phyloP scores from a whole-genome alignment of 2,797 vertebrate genomes.

The Otus scops region DNA sequence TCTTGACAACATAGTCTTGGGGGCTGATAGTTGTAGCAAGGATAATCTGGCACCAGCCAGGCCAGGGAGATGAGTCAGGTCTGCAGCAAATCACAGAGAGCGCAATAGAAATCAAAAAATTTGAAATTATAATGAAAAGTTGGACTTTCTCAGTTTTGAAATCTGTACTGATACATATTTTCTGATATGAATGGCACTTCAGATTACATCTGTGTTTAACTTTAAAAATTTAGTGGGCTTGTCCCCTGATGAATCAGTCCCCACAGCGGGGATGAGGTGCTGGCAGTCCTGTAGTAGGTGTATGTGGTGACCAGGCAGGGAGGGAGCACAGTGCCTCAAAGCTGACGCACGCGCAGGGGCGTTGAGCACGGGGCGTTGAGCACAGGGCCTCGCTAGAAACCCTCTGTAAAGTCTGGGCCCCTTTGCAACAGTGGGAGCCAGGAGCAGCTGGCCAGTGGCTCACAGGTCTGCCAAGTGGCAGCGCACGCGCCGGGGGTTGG shows the following conservation, averaged over 20 bases:
- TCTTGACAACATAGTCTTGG: background rate
- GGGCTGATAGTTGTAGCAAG: background rate
- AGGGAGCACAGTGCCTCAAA: background rate
- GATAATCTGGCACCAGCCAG: background rate
- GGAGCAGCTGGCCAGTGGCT: background rate
- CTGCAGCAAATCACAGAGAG: background rate
- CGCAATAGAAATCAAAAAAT: background rate
- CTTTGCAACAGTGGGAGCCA: background rate
- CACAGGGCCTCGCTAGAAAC: background rate
- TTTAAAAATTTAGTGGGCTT: background rate
- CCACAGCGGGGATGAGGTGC: background rate
- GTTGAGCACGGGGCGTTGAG: background rate
- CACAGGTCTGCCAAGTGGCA: background rate
- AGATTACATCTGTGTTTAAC: background rate
- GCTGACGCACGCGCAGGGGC: rapidly evolving
- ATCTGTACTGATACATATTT: background rate
- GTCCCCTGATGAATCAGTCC: background rate
- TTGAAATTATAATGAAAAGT: background rate
- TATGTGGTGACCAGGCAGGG: background rate
- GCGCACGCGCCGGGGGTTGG: rapidly evolving
- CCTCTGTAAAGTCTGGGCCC: background rate
- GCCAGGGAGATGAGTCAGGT: background rate
- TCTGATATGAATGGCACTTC: background rate
- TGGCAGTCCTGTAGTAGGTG: background rate
- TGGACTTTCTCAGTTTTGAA: background rate